Conservation (phyloP, 2,797 vertebrate genomes). For the Ptychadena robeensis region DNA sequence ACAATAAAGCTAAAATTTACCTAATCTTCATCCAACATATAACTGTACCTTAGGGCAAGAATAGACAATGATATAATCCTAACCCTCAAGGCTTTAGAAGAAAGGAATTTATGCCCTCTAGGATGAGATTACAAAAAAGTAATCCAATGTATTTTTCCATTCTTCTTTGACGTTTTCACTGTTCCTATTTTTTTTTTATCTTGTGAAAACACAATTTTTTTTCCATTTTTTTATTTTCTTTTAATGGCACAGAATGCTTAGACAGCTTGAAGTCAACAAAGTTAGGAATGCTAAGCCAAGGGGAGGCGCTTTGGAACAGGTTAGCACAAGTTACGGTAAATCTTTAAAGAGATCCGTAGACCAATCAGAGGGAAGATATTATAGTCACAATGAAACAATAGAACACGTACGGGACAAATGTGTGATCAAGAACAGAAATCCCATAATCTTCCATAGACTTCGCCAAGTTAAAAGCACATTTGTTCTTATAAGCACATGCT, state of each 20-base stretch:
- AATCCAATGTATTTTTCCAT: slow-evolving; percentile 43
- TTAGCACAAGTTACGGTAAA: slow-evolving; percentile 53
- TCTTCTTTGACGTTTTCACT: slow-evolving; percentile 32
- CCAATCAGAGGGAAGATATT: slow-evolving; percentile 27
- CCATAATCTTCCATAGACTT: slow-evolving; percentile 55
- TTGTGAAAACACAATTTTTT: slow-evolving; percentile 34
- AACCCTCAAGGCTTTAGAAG: slow-evolving; percentile 33
- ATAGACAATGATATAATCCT: slow-evolving; percentile 39
- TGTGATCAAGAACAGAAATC: slow-evolving; percentile 52
- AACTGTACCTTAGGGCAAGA: slow-evolving; percentile 17
- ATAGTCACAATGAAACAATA: slow-evolving; percentile 34
- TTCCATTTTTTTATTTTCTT: slow-evolving; percentile 42
- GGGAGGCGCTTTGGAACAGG: slow-evolving; percentile 42
- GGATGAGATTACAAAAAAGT: slow-evolving; percentile 48
- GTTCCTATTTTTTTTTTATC: slow-evolving; percentile 10
- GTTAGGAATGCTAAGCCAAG: slow-evolving; percentile 52
- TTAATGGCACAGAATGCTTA: slow-evolving; percentile 46
- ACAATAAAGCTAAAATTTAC: background rate
- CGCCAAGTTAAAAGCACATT: slow-evolving; percentile 45
- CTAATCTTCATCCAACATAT: slow-evolving; percentile 30
- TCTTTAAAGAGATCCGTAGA: slow-evolving; percentile 18
- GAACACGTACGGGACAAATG: slow-evolving; percentile 51
- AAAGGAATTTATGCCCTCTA: slow-evolving; percentile 46
- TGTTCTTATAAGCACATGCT: slow-evolving; percentile 35
- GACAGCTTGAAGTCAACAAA: slow-evolving; percentile 47